A percentile compares a stretch with the other conserved stretches of the same genome.
Evolutionary conservation across 92 coral and sea anemone species (phyloP).

Genomic region (Meandrina meandrites): DNA sequence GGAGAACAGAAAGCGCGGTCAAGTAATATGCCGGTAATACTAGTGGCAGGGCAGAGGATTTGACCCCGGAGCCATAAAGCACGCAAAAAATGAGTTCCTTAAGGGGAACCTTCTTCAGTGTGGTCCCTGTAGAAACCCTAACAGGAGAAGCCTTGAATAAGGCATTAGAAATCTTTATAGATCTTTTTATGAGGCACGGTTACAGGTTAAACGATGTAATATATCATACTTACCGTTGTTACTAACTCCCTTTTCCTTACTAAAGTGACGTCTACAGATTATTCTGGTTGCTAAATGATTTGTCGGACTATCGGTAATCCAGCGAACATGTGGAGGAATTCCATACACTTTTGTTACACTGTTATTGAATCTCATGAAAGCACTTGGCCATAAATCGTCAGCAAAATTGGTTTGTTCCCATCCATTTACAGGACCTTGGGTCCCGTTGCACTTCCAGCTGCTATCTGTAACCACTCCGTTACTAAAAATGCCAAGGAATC

Average conservation of each 20-base stretch:
- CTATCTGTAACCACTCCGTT: not conserved
- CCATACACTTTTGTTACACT: not conserved
- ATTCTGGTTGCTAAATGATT: not conserved
- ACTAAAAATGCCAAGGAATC: conserved; percentile 2
- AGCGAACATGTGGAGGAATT: not conserved
- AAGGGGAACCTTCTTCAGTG: no score
- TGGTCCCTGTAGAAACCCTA: no score
- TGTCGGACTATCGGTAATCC: not conserved
- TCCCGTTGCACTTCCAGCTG: conserved; percentile 3
- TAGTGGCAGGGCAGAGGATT: no score
- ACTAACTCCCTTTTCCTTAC: not conserved
- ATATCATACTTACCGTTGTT: conserved; percentile 4
- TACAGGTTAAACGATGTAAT: no score
- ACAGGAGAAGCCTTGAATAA: no score
- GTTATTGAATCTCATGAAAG: not conserved
- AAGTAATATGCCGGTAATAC: no score
- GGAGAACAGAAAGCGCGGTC: no score
- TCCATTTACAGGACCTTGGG: not conserved
- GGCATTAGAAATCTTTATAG: no score
- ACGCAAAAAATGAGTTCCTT: no score
- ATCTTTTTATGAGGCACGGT: not conserved
- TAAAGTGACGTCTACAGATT: conserved; percentile 5
- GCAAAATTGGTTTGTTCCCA: not conserved
- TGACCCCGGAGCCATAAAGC: no score
- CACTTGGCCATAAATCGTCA: not conserved